Evolutionary conservation across 2,113 vertebrate species (phyloP).

Genomic region (Callospermophilus lateralis): DNA sequence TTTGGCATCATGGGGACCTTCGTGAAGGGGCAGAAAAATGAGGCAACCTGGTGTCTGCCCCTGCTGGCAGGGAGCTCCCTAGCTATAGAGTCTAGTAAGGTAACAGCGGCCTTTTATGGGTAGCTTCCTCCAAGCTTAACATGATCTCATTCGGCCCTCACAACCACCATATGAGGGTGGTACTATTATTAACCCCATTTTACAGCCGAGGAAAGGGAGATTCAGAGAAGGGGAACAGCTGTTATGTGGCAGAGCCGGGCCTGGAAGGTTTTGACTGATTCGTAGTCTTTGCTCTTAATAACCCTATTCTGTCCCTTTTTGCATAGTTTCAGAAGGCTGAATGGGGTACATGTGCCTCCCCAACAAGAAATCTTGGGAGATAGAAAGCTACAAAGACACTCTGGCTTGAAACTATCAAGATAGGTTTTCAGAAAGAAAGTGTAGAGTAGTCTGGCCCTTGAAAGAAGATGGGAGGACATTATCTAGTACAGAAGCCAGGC

Average conservation of each 20-base stretch:
- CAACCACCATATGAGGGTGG: background rate
- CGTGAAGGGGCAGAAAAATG: background rate
- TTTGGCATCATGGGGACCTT: background rate
- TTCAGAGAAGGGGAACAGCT: constrained; percentile 6
- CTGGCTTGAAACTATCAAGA: background rate
- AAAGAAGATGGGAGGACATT: constrained; percentile 27
- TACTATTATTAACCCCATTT: constrained; percentile 55
- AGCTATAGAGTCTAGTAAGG: background rate
- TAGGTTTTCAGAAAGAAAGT: constrained; percentile 23
- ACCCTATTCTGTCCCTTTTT: background rate
- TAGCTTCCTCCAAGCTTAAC: background rate
- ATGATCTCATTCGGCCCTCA: background rate
- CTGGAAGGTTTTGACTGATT: constrained; percentile 43
- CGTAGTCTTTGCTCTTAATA: constrained; percentile 1
- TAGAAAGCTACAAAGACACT: background rate
- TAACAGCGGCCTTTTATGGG: constrained; percentile 35
- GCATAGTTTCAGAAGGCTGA: background rate
- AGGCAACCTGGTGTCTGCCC: background rate
- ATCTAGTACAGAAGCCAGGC: constrained; percentile 4
- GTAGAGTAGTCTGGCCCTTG: constrained; percentile 31
- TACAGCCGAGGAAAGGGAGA: constrained; percentile 40
- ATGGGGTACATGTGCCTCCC: background rate
- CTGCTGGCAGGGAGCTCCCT: background rate
- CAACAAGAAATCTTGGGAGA: constrained; percentile 2
- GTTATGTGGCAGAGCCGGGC: background rate